Percentiles rank a stretch among this genome's conserved stretches.
Conservation (phyloP, 2,888 invertebrate species). For the Drosophila koepferae region DNA sequence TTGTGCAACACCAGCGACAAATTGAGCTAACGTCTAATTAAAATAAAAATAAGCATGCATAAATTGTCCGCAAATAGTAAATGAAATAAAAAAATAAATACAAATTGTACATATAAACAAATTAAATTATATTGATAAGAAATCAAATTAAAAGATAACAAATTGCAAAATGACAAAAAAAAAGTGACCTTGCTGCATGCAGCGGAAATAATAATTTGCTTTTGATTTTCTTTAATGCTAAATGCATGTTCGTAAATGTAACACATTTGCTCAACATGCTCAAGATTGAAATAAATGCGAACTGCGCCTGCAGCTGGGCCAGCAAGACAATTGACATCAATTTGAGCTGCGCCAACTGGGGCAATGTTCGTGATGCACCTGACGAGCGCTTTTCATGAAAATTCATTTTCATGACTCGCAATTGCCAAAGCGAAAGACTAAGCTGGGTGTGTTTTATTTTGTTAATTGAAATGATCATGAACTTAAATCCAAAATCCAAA, state of each 20-base stretch:
- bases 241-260: background rate
- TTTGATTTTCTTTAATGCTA: background rate
- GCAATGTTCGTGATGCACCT: slow-evolving; percentile 56
- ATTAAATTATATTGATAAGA: background rate
- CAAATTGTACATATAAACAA: background rate
- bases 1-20: slow-evolving; percentile 19
- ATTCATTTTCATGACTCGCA: slow-evolving; percentile 21
- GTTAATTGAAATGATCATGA: slow-evolving; percentile 75
- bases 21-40: slow-evolving; percentile 7
- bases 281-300: background rate
- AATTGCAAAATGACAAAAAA: background rate
- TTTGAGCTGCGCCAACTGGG: slow-evolving; percentile 26
- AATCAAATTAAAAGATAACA: slow-evolving; percentile 19
- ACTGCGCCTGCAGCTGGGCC: slow-evolving; percentile 20
- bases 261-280: background rate
- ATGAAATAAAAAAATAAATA: background rate
- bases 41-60: background rate
- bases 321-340: slow-evolving; percentile 33
- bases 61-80: background rate
- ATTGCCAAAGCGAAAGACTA: too few relatives aligned
- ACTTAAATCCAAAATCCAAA: slow-evolving; percentile 50
- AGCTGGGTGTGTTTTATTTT: background rate
- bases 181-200: background rate
- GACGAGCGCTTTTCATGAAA: slow-evolving; percentile 19
- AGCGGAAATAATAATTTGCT: slow-evolving; percentile 20